Evolutionary conservation across 2,888 invertebrate genomes (phyloP).

Genomic region (Pachymerium ferrugineum): DNA sequence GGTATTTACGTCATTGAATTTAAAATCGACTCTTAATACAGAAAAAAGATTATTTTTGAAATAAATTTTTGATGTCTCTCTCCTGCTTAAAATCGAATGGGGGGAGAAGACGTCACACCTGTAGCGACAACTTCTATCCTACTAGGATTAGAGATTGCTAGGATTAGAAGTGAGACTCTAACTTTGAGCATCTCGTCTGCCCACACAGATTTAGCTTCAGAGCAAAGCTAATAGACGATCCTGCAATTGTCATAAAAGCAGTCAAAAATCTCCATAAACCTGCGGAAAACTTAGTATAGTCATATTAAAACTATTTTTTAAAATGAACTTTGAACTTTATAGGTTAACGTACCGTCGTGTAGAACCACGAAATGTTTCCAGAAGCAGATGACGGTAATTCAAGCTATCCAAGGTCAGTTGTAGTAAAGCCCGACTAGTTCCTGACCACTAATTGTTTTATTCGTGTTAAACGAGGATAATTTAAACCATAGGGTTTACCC

Average conservation of each 20-base stretch:
- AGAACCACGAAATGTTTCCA: background rate
- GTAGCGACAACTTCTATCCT: constrained; percentile 9
- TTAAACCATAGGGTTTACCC: background rate
- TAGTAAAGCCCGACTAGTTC: background rate
- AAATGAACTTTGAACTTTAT: too few relatives aligned
- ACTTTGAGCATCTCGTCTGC: background rate
- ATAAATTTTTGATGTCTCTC: background rate
- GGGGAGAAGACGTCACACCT: constrained; percentile 13
- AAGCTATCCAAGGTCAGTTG: background rate
- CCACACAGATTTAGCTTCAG: too few relatives aligned
- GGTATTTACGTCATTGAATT: too few relatives aligned
- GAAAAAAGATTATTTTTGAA: background rate
- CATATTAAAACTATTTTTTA: too few relatives aligned
- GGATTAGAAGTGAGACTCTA: background rate
- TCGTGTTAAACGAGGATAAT: background rate
- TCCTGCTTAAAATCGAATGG: background rate
- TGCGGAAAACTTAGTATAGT: too few relatives aligned
- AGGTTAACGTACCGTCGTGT: too few relatives aligned
- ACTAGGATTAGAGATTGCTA: too few relatives aligned
- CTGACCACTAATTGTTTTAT: background rate
- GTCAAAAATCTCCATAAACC: too few relatives aligned
- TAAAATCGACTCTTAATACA: too few relatives aligned
- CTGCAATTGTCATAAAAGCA: too few relatives aligned
- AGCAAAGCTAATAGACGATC: too few relatives aligned
- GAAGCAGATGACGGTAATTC: background rate